A percentile compares a stretch with the other conserved stretches of the same genome.
These are phyloP conservation scores for Patella caerulea DNA, from an alignment of 2,888 invertebrate genomes.

Conservation along the genomic window DNA sequence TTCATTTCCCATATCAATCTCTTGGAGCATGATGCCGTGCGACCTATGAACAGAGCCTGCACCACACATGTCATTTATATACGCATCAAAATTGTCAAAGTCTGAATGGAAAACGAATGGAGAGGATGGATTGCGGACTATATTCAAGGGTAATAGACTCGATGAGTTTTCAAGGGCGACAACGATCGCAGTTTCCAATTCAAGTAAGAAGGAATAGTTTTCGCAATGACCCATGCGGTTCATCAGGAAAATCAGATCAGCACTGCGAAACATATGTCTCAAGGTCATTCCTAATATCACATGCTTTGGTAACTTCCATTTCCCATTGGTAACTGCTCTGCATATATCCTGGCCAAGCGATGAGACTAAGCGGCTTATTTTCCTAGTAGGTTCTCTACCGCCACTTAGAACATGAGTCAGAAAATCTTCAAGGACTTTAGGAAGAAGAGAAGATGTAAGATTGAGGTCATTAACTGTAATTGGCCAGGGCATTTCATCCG, in stretches of 20 bases:
- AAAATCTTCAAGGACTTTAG: too few relatives aligned
- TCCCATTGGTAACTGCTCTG: constrained; percentile 35
- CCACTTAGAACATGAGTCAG: too few relatives aligned
- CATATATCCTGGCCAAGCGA: constrained; percentile 41
- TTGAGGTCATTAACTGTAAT: too few relatives aligned
- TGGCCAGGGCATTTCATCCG: too few relatives aligned
- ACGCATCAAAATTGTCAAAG: constrained; percentile 47
- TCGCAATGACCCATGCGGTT: constrained; percentile 40
- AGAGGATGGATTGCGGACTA: constrained; percentile 31
- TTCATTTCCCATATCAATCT: constrained; percentile 19
- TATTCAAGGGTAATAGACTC: constrained; percentile 34
- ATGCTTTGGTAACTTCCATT: constrained; percentile 37
- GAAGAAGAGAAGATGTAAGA: too few relatives aligned
- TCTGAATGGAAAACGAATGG: constrained; percentile 47
- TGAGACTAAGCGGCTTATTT: constrained; percentile 18
- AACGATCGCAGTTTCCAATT: constrained; percentile 40
- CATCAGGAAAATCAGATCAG: constrained; percentile 25
- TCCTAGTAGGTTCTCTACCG: too few relatives aligned
- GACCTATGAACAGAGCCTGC: constrained; percentile 42
- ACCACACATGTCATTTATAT: constrained; percentile 38
- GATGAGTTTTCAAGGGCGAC: constrained; percentile 37
- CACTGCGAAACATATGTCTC: constrained; percentile 32
- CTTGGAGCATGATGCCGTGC: constrained; percentile 51
- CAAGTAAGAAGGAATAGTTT: constrained; percentile 34
- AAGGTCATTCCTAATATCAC: constrained; percentile 36